Conservation (phyloP, 2,797 vertebrate species). For the Sebastes cheni region DNA sequence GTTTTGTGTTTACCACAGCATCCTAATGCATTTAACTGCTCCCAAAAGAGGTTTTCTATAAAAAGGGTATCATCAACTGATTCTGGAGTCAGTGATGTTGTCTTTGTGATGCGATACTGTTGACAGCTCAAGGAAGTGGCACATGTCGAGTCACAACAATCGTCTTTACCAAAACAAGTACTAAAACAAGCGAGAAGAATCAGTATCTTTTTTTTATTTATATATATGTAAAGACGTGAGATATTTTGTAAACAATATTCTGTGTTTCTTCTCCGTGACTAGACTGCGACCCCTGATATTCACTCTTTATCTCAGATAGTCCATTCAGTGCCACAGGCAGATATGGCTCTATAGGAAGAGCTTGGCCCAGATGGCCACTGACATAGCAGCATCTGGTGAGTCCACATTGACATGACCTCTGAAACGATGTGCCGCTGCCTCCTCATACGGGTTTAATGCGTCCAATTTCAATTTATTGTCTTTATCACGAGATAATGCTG, state of each 20-base stretch:
- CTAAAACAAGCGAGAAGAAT: slow-evolving; percentile 34
- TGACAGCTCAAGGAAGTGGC: slow-evolving; percentile 62
- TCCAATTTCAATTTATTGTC: neutral
- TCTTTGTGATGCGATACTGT: slow-evolving; percentile 53
- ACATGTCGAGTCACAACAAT: slow-evolving; percentile 51
- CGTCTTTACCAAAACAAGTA: slow-evolving; percentile 41
- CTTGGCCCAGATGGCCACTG: slow-evolving; percentile 46
- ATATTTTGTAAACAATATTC: slow-evolving; percentile 24
- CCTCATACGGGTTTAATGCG: neutral
- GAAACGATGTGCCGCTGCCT: slow-evolving; percentile 12
- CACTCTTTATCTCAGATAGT: slow-evolving; percentile 12
- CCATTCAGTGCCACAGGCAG: slow-evolving; percentile 2
- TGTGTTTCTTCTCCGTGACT: slow-evolving; percentile 6
- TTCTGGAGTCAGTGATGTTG: slow-evolving; percentile 62
- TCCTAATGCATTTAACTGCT: slow-evolving; percentile 80
- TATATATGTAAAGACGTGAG: slow-evolving; percentile 29
- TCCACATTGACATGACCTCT: slow-evolving; percentile 48
- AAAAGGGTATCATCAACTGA: slow-evolving; percentile 69
- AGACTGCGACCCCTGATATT: slow-evolving; percentile 9
- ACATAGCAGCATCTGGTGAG: slow-evolving; percentile 41
- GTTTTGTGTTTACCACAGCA: slow-evolving; percentile 77
- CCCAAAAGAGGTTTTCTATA: slow-evolving; percentile 70
- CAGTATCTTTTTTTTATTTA: slow-evolving; percentile 17
- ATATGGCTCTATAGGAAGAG: slow-evolving; percentile 15
- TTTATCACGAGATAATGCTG: neutral